Evolutionary conservation across 2,797 vertebrate species (phyloP), one percentile per base, ranked within the genome.

Genomic region (Gambelia wislizenii): DNA sequence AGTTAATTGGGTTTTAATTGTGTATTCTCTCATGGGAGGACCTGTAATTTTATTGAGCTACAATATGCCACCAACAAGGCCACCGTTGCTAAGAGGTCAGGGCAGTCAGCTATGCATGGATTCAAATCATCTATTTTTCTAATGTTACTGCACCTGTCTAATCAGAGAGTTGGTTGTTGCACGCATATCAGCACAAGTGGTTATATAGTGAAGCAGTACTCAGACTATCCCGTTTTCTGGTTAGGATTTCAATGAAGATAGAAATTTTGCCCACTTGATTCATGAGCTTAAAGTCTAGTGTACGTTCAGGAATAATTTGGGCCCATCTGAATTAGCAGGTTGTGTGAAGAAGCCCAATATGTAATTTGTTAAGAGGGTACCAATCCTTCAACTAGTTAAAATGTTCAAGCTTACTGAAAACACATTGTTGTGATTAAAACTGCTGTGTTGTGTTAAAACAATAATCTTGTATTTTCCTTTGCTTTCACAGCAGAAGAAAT

Each of bases 1-100:
- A 80, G 47, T 86, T 77, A 89, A 88, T 74, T 91, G 91, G 54
- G 88, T 89, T 91, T 87, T 83, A 77, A 77, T 16, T 75, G 52
- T 67, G 90, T 85, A 81, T 88, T 78, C 25, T 70, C n/a, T 72
- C 27, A 86, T 83, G 44, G 56, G 61, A 56, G 70, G 59, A 59
- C 70, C 91, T 36, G 54, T 22, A 89, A 84, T 89, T 80, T 61
- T 0, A 0, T 14, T 91, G 91, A 49, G 86, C 59, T 84, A 85
- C 20, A 84, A 25, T 33, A 6, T 36, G 36, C 77, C 42, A 82
- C 49, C 56, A 61, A 84, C 33, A 44, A 67, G 30, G 20, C 39
- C 78, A 67, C 8, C 64, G 47, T 33, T 76, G 39, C 49, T 75
- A 75, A 75, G 78, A 16, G 30, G 36, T 81, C 82, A 75, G 82